Base-by-base conservation (phyloP, 2,797 vertebrate species). In the Premnoplex brunnescens region DNA sequence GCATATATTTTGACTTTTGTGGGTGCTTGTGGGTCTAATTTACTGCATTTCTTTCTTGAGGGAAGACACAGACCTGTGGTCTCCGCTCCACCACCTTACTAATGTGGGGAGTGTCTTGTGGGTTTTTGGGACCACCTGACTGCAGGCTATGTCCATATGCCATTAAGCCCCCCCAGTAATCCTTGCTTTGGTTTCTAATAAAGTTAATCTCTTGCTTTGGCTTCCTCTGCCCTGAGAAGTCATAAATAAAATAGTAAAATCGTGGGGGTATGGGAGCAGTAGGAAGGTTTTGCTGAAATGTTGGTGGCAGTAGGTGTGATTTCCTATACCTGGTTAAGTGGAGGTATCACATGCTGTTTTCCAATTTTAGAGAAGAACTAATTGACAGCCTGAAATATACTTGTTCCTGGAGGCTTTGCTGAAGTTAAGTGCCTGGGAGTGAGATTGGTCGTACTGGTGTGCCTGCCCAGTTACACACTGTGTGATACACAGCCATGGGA, bases 381-480 rank as follows among this genome's bases (percentile, higher is more conserved):
- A 6, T 41, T 54, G 39, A 54, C 62, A 88, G 37, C 6, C 20
- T 60, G 93, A 75, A 72, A 59, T 36, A 3, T 2, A 22, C 68
- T 54, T 63, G 6, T 26, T 69, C 20, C 39, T 39, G 48, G n/a
- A 72, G 37, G 23, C 26, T 92, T 78, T 72, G 46, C 51, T 79
- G 89, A 62, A 69, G 14, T 3, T 1, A 2, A 2, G 2, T 44
- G 36, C 49, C 36, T 49, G 32, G 28, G 0, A 4, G 2, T 72
- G 28, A 32, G 26, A 18, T 3, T 22, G 51, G 49, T 36, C 34
- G 48, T 55, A 5, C 1, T 1, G 5, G 26, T 3, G 6, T 3
- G 20, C 11, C 2, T 15, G 30, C 36, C 56, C 27, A 8, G 34
- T 30, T 36, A 36, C 36, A 9, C 4, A 0, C 20, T 67, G 19